These are phyloP conservation scores for Acanthosoma haemorrhoidale DNA, from an alignment of 2,888 invertebrate genomes.

Conservation along the genomic window DNA sequence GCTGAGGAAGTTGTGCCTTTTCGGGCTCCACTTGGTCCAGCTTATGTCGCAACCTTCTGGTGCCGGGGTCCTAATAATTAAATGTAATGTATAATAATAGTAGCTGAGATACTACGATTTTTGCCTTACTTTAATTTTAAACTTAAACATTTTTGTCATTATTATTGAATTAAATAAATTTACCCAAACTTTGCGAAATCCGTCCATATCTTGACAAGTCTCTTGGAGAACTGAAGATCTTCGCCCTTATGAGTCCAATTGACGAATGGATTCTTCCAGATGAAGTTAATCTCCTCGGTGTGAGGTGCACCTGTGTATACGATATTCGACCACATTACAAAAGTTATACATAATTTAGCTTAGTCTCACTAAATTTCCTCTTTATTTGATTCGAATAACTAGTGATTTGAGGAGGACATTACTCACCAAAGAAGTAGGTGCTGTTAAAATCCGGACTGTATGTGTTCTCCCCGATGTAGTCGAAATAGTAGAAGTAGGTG, in stretches of 20 bases:
- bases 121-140: neutral
- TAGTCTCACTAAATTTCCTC: neutral
- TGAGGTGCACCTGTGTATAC: slow-evolving; percentile 6
- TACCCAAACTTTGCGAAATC: slow-evolving; percentile 32
- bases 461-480: neutral
- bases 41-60: neutral
- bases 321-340: neutral
- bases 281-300: slow-evolving; percentile 17
- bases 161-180: neutral
- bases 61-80: neutral
- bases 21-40: neutral
- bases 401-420: neutral
- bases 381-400: neutral
- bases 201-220: slow-evolving; percentile 15
- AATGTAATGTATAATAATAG: neutral
- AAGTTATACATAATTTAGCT: neutral
- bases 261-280: neutral
- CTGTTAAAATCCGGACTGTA: neutral
- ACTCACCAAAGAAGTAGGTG: neutral
- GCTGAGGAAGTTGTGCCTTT: neutral
- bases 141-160: neutral
- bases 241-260: neutral
- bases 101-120: neutral
- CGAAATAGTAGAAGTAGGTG: slow-evolving; percentile 19
- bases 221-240: slow-evolving; percentile 25